A percentile compares a stretch with the other conserved stretches of the same genome.
These are phyloP conservation scores for Sisor rabdophorus DNA, from an alignment of 2,113 vertebrate genomes.

Conservation along the genomic window DNA sequence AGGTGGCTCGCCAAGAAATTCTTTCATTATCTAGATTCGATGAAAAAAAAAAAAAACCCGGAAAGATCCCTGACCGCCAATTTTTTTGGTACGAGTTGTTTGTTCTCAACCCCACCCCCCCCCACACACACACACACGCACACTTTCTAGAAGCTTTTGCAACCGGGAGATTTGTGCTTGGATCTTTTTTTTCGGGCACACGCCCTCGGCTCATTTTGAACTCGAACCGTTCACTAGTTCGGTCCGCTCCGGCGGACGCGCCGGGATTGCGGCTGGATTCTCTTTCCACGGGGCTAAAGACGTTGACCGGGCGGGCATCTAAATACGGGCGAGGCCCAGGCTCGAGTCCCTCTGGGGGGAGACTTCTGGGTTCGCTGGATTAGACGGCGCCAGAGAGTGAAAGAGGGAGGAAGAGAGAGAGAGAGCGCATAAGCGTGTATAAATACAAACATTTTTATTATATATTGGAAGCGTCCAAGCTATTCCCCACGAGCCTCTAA, in stretches of 20 bases:
- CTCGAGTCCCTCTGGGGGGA: constrained; percentile 68
- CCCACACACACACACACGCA: no score
- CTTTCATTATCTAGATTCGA: no score
- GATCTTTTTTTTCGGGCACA: no score
- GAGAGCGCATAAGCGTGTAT: constrained; percentile 83
- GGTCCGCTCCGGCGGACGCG: background rate
- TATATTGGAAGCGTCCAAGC: constrained; percentile 85
- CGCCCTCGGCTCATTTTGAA: background rate
- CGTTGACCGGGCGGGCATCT: constrained; percentile 66
- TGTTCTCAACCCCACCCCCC: no score
- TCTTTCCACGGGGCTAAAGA: constrained; percentile 63
- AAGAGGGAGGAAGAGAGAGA: background rate
- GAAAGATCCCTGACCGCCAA: no score
- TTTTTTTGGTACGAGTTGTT: no score
- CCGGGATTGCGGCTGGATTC: constrained; percentile 42
- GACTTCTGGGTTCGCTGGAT: constrained; percentile 80
- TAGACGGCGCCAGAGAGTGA: constrained; percentile 45
- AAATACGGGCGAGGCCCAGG: constrained; percentile 63
- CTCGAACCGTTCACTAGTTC: no score
- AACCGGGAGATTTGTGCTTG: no score
- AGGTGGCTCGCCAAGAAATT: no score
- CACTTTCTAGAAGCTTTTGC: no score
- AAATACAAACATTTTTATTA: constrained; percentile 88
- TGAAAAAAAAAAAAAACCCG: no score
- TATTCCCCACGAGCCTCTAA: constrained; percentile 83